Percentiles rank a stretch among this genome's conserved stretches.
Conservation (phyloP, 2,797 vertebrate genomes). For the Echiichthys vipera region DNA sequence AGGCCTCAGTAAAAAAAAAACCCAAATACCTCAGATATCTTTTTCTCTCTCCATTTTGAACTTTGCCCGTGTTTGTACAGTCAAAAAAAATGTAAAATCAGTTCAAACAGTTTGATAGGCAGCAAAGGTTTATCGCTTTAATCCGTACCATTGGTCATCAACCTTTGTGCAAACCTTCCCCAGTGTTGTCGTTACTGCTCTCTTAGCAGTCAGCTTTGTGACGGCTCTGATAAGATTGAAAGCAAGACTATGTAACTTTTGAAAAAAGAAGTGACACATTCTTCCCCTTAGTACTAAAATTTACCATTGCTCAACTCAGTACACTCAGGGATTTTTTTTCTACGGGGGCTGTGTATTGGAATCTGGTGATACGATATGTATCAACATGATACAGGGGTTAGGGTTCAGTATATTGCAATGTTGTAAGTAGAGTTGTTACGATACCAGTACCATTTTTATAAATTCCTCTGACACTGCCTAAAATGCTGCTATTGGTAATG, state of each 20-base stretch:
- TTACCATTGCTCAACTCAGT: background rate
- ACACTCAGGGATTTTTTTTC: background rate
- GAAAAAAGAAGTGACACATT: background rate
- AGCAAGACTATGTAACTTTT: conserved; percentile 20
- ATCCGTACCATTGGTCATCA: background rate
- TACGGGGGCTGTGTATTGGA: too few species aligned
- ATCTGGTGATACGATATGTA: too few species aligned
- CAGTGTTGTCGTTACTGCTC: background rate
- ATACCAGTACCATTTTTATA: too few species aligned
- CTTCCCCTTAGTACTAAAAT: background rate
- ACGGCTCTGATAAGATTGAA: conserved; percentile 19
- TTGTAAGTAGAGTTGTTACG: too few species aligned
- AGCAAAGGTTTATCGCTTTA: conserved; percentile 7
- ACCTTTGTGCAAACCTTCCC: background rate
- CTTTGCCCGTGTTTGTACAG: conserved; percentile 5
- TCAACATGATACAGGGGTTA: too few species aligned
- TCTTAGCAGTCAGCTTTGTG: background rate
- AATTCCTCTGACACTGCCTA: too few species aligned
- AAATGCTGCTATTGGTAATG: too few species aligned
- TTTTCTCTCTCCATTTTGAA: background rate
- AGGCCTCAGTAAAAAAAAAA: conserved; percentile 8
- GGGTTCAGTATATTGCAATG: too few species aligned
- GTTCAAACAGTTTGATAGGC: background rate
- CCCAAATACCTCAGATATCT: too few species aligned
- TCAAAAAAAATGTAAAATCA: conserved; percentile 3